phyloP scores from a whole-genome alignment of 2,797 vertebrate genomes.

The Semotilus atromaculatus region DNA sequence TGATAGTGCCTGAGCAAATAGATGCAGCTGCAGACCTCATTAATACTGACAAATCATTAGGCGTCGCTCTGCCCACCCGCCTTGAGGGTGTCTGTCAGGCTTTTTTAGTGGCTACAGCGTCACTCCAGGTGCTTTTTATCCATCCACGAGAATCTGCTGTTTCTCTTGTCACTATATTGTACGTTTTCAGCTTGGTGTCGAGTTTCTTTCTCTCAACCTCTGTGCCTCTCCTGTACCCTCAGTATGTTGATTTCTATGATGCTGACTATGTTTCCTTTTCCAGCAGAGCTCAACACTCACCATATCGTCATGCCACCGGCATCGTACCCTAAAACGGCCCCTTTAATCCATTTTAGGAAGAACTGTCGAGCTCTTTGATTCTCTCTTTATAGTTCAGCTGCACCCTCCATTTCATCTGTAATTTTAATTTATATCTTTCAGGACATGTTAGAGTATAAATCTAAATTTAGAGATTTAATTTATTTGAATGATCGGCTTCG shows the following conservation, averaged over 20 bases:
- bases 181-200: slow-evolving; percentile 4
- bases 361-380: background rate
- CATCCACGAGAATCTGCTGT: slow-evolving; percentile 13
- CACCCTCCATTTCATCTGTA: background rate
- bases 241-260: slow-evolving; percentile 16
- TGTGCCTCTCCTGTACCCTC: slow-evolving; percentile 20
- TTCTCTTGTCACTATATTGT: slow-evolving; percentile 25
- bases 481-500: background rate
- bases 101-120: slow-evolving; percentile 19
- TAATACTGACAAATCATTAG: slow-evolving; percentile 9
- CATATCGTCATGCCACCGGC: slow-evolving; percentile 13
- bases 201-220: slow-evolving; percentile 20
- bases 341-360: slow-evolving; percentile 3
- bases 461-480: background rate
- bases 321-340: background rate
- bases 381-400: background rate
- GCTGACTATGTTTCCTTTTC: background rate
- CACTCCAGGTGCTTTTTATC: slow-evolving; percentile 27
- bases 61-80: slow-evolving; percentile 23
- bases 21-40: slow-evolving; percentile 1
- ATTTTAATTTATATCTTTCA: background rate
- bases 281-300: slow-evolving; percentile 12
- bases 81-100: slow-evolving; percentile 28
- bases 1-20: slow-evolving; percentile 5
- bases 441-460: slow-evolving; percentile 1